Evolutionary conservation across 2,888 invertebrate species (phyloP).

Genomic region (Agonopterix alstromeriana): DNA sequence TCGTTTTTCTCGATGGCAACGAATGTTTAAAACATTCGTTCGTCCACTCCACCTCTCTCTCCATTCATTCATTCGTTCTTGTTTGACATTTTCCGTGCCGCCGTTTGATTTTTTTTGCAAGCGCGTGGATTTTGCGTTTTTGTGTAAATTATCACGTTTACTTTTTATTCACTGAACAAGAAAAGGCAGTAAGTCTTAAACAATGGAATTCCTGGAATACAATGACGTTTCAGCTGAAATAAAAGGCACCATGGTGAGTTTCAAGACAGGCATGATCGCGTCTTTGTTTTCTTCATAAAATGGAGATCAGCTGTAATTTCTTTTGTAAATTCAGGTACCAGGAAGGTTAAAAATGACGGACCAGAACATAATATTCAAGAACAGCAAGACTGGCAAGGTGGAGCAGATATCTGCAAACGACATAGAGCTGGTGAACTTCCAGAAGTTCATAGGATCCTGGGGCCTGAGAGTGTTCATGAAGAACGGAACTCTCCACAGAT

Average conservation of each 20-base stretch:
- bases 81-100: not conserved
- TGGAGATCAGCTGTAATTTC: not conserved
- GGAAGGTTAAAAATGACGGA: constrained; percentile 96
- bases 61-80: no score
- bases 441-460: constrained; percentile 93
- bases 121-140: not conserved
- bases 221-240: constrained; percentile 89
- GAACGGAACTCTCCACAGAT: constrained; percentile 93
- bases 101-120: not conserved
- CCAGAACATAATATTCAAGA: constrained; percentile 93
- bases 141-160: not conserved
- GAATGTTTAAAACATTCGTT: no score
- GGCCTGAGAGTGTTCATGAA: constrained; percentile 93
- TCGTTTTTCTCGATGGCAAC: no score
- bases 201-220: constrained; percentile 92
- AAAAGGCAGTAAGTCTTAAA: constrained; percentile 4
- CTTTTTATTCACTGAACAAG: not conserved
- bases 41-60: no score
- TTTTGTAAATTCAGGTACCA: constrained; percentile 80
- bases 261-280: not conserved
- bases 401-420: constrained; percentile 91
- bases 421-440: constrained; percentile 93
- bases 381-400: constrained; percentile 96
- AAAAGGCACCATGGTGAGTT: constrained; percentile 89
- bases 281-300: not conserved